Evolutionary conservation across 2,797 vertebrate species (phyloP), one percentile per base, ranked within the genome.

Genomic region (Melanogrammus aeglefinus): DNA sequence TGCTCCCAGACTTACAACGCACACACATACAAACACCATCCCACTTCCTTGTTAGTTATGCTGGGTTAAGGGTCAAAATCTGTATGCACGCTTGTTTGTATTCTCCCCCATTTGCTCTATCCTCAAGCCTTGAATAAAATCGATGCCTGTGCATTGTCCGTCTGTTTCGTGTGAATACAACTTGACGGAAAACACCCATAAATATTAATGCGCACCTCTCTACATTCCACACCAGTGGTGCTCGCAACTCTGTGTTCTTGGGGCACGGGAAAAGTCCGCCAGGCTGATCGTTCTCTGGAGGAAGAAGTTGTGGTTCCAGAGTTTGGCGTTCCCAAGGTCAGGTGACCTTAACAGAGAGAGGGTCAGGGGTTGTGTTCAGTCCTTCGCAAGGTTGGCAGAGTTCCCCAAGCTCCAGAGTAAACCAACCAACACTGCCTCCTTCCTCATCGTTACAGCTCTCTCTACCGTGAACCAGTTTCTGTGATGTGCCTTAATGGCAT

Each of bases 31-130:
- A 74, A 18, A 74, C 63, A 76, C 72, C 47, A 57, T 57, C 47
- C 47, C 18, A 78, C 24, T 73, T 71, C 27, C 8, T 16, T 35
- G 33, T 38, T 76, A 0, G 27, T 81, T 76, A 79, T 79, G 63
- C 79, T n/a, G 72, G 78, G 0, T 80, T 83, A 39, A 82, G 74
- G 2, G 33, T 77, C 75, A 66, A 41, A 47, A 84, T 87, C 77
- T 79, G 72, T 78, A 73, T 81, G 79, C 38, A 63, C 70, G 77
- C 21, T 36, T 9, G 70, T 0, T 29, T 10, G 70, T 14, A 4
- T 2, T 33, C 36, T 38, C 4, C 75, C 35, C 82, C 6, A 78
- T n/a, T 3, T 63, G 0, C 16, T 8, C 6, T 18, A n/a, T 36
- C 57, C 74, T 73, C 76, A 72, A 13, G 70, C 72, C 72, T 75